These are phyloP conservation scores for Blera fallax DNA, from an alignment of 2,888 invertebrate species.

Conservation along the genomic window DNA sequence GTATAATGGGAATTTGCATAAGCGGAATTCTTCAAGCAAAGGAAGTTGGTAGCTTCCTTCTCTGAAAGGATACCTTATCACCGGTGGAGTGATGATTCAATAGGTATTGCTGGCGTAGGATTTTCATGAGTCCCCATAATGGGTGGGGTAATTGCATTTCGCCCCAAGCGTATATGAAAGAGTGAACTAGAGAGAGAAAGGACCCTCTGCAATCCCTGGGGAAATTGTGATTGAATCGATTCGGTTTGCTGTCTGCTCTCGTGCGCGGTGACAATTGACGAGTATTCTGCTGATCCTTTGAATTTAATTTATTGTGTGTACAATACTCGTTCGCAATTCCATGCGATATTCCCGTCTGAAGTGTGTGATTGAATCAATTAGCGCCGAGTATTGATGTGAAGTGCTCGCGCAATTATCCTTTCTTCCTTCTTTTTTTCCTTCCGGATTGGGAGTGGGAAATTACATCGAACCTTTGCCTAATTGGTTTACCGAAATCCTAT, in stretches of 20 bases:
- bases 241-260: slow-evolving; percentile 20
- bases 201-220: slow-evolving; percentile 24
- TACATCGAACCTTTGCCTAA: slow-evolving; percentile 49
- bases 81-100: slow-evolving; percentile 48
- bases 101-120: slow-evolving; percentile 40
- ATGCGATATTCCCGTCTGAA: slow-evolving; percentile 57
- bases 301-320: slow-evolving; percentile 64
- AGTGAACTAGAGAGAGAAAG: neutral
- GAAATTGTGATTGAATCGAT: slow-evolving; percentile 52
- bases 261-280: slow-evolving; percentile 61
- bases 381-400: slow-evolving; percentile 48
- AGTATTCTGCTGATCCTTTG: slow-evolving; percentile 67
- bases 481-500: slow-evolving; percentile 65
- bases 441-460: neutral
- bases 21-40: slow-evolving; percentile 49
- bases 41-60: slow-evolving; percentile 1
- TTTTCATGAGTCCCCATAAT: slow-evolving; percentile 20
- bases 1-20: slow-evolving; percentile 67
- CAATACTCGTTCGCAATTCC: slow-evolving; percentile 30
- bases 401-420: slow-evolving; percentile 65
- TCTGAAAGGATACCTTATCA: slow-evolving; percentile 51
- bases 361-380: slow-evolving; percentile 72
- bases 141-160: slow-evolving; percentile 69
- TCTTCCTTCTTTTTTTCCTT: slow-evolving; percentile 19
- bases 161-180: neutral